Base-by-base conservation (phyloP, 2,797 vertebrate species). In the Gymnopithys bicolor region DNA sequence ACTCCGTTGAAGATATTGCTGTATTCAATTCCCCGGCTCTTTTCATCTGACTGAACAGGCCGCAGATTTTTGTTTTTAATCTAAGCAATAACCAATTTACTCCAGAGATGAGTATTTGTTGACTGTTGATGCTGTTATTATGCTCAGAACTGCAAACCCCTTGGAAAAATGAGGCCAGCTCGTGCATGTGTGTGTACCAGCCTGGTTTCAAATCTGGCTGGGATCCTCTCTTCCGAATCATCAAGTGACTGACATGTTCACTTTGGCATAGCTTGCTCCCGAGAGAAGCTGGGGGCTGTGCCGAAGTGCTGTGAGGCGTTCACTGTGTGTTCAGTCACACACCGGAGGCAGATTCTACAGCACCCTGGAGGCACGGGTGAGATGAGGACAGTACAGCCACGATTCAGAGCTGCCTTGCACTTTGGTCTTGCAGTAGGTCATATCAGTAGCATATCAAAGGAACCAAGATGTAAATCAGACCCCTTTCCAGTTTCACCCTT, bases 201-300 rank as follows among this genome's bases (percentile, higher is more conserved):
- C 55, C 89, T 59, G 70, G 41, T 49, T 92, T 94, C 80, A 86
- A 35, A 62, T 84, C 83, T 91, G 94, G 51, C 85, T 79, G 78
- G 70, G 55, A 73, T 94, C 84, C 59, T 91, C 46, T 88, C 60
- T 95, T 94, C 56, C 86, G 89, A 91, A 81, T 96, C 89, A 89
- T 91, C 58, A 46, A 96, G 73, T 78, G 94, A 87, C 75, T 93
- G 95, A 88, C 85, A 73, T 81, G 94, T 94, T 96, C 94, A 48
- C 45, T 96, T 91, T 4, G 92, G 90, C 60, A 55, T 5, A 78
- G 79, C 63, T 94, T 90, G 88, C 85, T 76, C 89, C 52, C 0
- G 3, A 95, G 89, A 84, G 49, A n/a, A 77, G 71, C 85, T 1
- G 22, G 74, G 60, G 84, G 83, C 49, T 88, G 71, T 91, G 94